These are phyloP conservation scores for Drosophila subobscura DNA, from an alignment of 1,140 invertebrate species.

Conservation along the genomic window DNA sequence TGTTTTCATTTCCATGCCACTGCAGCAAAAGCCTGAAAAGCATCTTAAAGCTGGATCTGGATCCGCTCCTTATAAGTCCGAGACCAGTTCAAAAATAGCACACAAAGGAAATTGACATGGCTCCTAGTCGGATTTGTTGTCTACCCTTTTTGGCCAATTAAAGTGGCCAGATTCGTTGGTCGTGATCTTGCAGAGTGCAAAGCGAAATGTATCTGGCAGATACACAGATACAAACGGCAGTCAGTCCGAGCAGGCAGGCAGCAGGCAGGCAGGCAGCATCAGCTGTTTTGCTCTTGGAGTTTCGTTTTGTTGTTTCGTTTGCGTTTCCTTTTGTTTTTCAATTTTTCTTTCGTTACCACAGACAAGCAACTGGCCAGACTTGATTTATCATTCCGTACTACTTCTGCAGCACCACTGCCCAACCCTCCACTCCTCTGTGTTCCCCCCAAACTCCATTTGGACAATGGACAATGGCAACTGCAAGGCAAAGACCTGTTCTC, in stretches of 20 bases:
- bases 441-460: slow-evolving; percentile 32
- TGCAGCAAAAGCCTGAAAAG: slow-evolving; percentile 17
- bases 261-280: slow-evolving; percentile 50
- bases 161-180: slow-evolving; percentile 48
- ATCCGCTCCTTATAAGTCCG: slow-evolving; percentile 44
- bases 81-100: slow-evolving; percentile 50
- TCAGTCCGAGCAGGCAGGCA: slow-evolving; percentile 12
- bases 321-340: slow-evolving; percentile 51
- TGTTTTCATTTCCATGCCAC: slow-evolving; percentile 43
- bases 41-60: slow-evolving; percentile 18
- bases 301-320: slow-evolving; percentile 44
- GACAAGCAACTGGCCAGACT: slow-evolving; percentile 65
- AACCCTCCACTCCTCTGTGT: slow-evolving; percentile 1
- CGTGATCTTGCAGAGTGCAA: slow-evolving; percentile 36
- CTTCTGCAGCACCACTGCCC: slow-evolving; percentile 19
- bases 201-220: slow-evolving; percentile 54
- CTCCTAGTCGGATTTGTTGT: slow-evolving; percentile 14
- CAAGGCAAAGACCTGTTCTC: slow-evolving; percentile 43
- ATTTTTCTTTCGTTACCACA: slow-evolving; percentile 49
- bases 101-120: slow-evolving; percentile 46
- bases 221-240: slow-evolving; percentile 35
- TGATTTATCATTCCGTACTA: slow-evolving; percentile 63
- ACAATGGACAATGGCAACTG: slow-evolving; percentile 44
- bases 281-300: slow-evolving; percentile 72
- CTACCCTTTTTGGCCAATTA: slow-evolving; percentile 63